A percentile compares a stretch with the other conserved stretches of the same genome.
These are phyloP conservation scores for Gymnobelideus leadbeateri DNA, from an alignment of 2,113 vertebrate species.

Conservation along the genomic window DNA sequence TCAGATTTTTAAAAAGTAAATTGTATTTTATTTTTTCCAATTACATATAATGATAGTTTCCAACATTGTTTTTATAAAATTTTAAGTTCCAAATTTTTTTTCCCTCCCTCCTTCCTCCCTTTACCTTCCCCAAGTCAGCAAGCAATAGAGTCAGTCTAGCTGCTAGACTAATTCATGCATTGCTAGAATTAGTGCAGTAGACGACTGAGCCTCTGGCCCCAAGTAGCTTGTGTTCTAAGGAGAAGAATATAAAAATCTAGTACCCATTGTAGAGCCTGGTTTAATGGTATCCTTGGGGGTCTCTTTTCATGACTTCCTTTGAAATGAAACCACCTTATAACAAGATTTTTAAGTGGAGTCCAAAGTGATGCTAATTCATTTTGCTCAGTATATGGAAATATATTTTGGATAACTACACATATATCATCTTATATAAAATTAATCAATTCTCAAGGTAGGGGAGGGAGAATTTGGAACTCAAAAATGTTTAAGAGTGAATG, in stretches of 20 bases:
- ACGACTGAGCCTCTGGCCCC: too few relatives aligned
- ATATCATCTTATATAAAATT: too few relatives aligned
- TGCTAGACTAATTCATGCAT: background rate
- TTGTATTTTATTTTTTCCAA: background rate
- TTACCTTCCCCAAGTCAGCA: background rate
- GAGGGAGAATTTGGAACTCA: background rate
- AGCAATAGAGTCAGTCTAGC: background rate
- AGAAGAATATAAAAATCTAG: background rate
- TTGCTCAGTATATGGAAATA: background rate
- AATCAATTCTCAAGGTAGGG: too few relatives aligned
- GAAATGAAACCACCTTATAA: background rate
- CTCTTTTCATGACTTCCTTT: background rate
- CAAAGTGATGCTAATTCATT: background rate
- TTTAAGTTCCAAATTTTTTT: background rate
- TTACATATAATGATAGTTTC: background rate
- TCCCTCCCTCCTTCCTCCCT: background rate
- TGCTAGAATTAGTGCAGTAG: background rate
- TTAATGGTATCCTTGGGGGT: background rate
- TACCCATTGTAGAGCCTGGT: background rate
- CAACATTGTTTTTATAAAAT: background rate
- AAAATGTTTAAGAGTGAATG: background rate
- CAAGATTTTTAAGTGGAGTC: background rate
- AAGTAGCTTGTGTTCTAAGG: background rate
- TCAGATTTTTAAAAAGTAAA: background rate
- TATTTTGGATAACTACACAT: background rate